Conservation (phyloP, 2,113 vertebrate genomes). For the Ancistrus triradiatus region DNA sequence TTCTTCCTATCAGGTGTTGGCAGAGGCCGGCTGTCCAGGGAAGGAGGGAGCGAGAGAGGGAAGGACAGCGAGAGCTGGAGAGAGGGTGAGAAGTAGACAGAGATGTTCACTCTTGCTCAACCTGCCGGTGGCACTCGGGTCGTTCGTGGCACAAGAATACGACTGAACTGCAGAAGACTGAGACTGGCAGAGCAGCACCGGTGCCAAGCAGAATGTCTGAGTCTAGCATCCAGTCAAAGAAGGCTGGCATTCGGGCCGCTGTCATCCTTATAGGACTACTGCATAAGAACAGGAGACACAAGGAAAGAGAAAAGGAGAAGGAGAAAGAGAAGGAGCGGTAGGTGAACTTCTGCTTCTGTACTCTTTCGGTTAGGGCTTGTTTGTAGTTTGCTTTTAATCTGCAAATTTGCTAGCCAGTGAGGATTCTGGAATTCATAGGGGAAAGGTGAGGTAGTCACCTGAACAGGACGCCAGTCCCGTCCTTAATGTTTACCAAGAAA, state of each 20-base stretch:
- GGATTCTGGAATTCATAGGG: too few species aligned
- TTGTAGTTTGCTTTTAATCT: too few species aligned
- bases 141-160: conserved; percentile 46
- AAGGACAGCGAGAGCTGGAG: conserved; percentile 40
- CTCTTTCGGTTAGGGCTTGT: conserved; percentile 1
- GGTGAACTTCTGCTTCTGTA: conserved; percentile 45
- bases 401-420: too few species aligned
- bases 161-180: conserved; percentile 11
- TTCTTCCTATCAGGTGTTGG: conserved; percentile 51
- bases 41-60: conserved; percentile 20
- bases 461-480: too few species aligned
- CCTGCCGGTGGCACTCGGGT: conserved; percentile 59
- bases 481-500: too few species aligned
- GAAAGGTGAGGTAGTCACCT: too few species aligned
- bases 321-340: conserved; percentile 57
- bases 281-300: conserved; percentile 86
- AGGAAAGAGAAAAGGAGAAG: conserved; percentile 64
- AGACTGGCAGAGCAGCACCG: conserved; percentile 38
- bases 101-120: conserved; percentile 57
- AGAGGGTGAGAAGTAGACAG: conserved; percentile 49
- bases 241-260: conserved; percentile 87
- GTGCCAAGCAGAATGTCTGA: conserved; percentile 74
- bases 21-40: conserved; percentile 44
- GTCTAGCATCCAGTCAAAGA: conserved; percentile 76
- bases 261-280: conserved; percentile 92